Conservation (phyloP, 2,797 vertebrate species). For the Mareca strepera region DNA sequence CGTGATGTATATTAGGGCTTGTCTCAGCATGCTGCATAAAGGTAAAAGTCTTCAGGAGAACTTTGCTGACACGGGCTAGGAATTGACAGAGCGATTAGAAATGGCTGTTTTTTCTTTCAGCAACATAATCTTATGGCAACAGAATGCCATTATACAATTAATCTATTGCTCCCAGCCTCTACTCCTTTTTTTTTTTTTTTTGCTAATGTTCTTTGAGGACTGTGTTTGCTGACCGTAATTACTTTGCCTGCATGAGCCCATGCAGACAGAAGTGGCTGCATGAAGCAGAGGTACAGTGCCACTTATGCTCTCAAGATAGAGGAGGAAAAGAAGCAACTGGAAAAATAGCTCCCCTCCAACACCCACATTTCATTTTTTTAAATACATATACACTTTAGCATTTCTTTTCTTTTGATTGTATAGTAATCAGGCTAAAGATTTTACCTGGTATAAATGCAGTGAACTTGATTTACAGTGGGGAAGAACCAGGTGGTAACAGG, state of each 20-base stretch:
- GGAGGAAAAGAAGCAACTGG: background rate
- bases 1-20: background rate
- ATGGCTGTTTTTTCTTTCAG: background rate
- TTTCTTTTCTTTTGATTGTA: background rate
- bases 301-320: background rate
- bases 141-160: background rate
- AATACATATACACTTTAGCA: background rate
- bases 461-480: background rate
- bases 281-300: background rate
- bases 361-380: background rate
- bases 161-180: background rate
- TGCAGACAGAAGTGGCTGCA: background rate
- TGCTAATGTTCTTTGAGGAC: background rate
- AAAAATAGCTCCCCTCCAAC: background rate
- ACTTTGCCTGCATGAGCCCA: background rate
- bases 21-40: background rate
- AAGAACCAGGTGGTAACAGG: background rate
- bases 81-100: background rate
- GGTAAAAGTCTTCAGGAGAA: background rate
- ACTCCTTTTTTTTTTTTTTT: background rate
- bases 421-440: background rate
- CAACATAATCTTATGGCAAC: background rate
- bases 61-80: background rate
- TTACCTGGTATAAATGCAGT: background rate
- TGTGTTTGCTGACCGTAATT: background rate